Evolutionary conservation across 2,797 vertebrate genomes (phyloP), one percentile per base, ranked within the genome.

Genomic region (Etheostoma perlongum): DNA sequence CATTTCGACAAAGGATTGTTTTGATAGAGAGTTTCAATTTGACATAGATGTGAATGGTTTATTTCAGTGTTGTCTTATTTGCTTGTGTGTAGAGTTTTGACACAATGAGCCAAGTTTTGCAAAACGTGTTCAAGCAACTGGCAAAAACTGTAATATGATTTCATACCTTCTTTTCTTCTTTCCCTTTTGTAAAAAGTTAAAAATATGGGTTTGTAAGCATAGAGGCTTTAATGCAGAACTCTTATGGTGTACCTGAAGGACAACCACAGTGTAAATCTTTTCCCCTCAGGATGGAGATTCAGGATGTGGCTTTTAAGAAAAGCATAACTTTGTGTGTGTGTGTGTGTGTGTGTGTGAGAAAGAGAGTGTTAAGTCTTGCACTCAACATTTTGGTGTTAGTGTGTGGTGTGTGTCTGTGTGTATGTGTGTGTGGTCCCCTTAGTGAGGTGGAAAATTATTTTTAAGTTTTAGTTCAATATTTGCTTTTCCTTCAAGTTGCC

Each of bases 381-480:
- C 68, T 82, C 47, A 81, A 74, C 74, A 84, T 84, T 85, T 85
- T 59, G 57, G 84, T 71, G 77, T 82, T 76, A 62, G 88, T 72
- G 77, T 79, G 74, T 81, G 72, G 67, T 33, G 67, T 63, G 44
- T 64, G 87, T 81, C 64, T 66, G 62, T 65, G 74, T 82, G 72
- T 78, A 67, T 87, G 88, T 87, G 83, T 87, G 93, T 94, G 93
- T 94, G 93, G 92, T 94, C 93, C 91, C 85, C 76, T 90, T 86
- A 80, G 76, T 72, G 82, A 85, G 83, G 84, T 89, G 82, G 91
- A 91, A 92, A 89, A 90, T 87, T 88, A 90, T 92, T 94, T 94
- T 92, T 89, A 88, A 91, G 85, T 84, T 92, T 83, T 54, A 81
- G 79, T 92, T 90, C 86, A 94, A 94, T 94, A 94, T 94, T 94